Evolutionary conservation across 2,113 vertebrate genomes (phyloP).

Genomic region (Proterorhinus semilunaris): DNA sequence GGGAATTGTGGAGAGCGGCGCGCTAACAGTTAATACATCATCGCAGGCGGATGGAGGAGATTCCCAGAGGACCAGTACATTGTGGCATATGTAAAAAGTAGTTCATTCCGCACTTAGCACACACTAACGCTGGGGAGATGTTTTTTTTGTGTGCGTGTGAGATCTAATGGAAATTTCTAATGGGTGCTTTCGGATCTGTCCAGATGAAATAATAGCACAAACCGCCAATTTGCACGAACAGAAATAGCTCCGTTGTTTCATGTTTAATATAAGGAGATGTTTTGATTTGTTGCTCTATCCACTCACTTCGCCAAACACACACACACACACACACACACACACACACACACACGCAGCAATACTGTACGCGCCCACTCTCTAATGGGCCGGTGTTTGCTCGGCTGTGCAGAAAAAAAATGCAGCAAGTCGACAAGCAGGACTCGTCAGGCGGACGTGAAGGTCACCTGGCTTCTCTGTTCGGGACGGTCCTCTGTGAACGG

Average conservation of each 20-base stretch:
- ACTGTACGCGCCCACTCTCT: constrained; percentile 33
- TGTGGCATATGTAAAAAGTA: constrained; percentile 75
- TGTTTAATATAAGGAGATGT: constrained; percentile 54
- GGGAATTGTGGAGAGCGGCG: constrained; percentile 55
- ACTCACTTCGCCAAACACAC: constrained; percentile 31
- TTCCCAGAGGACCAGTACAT: constrained; percentile 66
- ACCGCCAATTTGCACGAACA: constrained; percentile 54
- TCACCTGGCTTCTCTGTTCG: constrained; percentile 59
- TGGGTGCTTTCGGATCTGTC: constrained; percentile 70
- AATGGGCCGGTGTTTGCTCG: constrained; percentile 58
- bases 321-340: too few species aligned
- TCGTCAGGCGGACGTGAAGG: constrained; percentile 67
- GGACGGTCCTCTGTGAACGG: constrained; percentile 38
- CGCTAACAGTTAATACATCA: constrained; percentile 73
- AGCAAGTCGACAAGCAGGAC: constrained; percentile 59
- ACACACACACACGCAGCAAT: too few species aligned
- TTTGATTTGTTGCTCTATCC: constrained; percentile 40
- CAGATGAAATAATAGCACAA: constrained; percentile 69
- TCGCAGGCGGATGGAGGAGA: constrained; percentile 55
- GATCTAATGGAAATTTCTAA: constrained; percentile 75
- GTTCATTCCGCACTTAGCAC: constrained; percentile 76
- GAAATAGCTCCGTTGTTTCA: constrained; percentile 69
- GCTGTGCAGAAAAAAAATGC: constrained; percentile 60
- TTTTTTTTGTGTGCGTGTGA: constrained; percentile 50
- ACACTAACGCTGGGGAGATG: constrained; percentile 69